Base-by-base conservation (phyloP, 37 sponge, comb jelly and placozoan species). In the Ephydatia muelleri region DNA sequence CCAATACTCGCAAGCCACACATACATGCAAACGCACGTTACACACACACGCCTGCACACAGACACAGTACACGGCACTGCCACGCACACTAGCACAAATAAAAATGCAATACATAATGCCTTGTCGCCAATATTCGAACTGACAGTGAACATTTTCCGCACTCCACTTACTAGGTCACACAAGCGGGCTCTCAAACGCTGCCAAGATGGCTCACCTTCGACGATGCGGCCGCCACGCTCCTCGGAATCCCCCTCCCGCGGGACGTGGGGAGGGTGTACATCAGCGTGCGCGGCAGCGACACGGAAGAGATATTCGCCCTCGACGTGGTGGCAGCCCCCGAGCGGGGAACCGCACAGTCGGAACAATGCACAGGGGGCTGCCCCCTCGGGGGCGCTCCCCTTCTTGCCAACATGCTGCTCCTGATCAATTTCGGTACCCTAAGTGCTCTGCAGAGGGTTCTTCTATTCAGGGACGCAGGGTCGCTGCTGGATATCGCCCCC, bases 131-230 rank as follows among this genome's bases (percentile, higher is more conserved):
- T 70, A 31, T 70, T 11, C 29, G 71, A 23, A 23, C 71, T 23
- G 30, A 70, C 12, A 30, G 8, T 73, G 14, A 34, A 34, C 74
- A 43, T 37, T 4, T 32, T 27, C 23, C 69, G 19, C 30, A 36
- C 81, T 33, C 39, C 28, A 29, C 35, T n/a, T 31, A 29, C 23
- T 47, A 87, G 87, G 87, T 49, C 28, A 64, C n/a, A 27, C 76
- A 84, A 67, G 84, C 79, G 0, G 85, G 85, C 11, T 32, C 36
- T 1, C 67, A 75, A 12, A 28, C 12, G 12, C 71, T 84, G n/a
- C 90, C 90, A 47, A 22, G 31, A 3, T 89, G 90, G 90, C 81
- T 89, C 37, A 68, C 80, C 31, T 82, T 89, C 27, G 70, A 89
- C 57, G 9, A 3, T 2, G 23, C 43, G 2, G 38, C 82, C 23